These are phyloP conservation scores for Clunio marinus DNA, from an alignment of 2,888 invertebrate genomes.

Conservation along the genomic window DNA sequence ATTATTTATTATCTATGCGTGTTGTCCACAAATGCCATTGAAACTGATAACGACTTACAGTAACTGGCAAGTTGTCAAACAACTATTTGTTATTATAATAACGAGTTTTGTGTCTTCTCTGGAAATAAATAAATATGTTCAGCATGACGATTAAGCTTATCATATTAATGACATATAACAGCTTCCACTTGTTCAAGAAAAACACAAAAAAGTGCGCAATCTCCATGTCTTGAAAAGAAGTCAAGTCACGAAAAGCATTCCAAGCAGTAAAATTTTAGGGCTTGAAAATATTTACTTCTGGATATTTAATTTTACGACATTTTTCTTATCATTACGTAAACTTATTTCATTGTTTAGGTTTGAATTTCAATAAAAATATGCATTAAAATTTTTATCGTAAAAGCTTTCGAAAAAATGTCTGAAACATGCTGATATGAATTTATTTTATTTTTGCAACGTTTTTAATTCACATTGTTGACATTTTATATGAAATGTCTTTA, in stretches of 20 bases:
- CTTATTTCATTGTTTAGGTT: not conserved
- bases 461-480: too few species aligned
- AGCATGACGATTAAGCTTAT: slow-evolving; percentile 3
- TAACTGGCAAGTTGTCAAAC: slow-evolving; percentile 11
- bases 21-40: not conserved
- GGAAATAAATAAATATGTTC: not conserved
- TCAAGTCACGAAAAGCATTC: not conserved
- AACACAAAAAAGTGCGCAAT: not conserved
- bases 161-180: not conserved
- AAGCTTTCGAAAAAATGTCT: too few species aligned
- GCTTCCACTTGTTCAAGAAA: not conserved
- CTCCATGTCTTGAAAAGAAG: not conserved
- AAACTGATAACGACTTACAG: not conserved
- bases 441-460: too few species aligned
- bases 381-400: too few species aligned
- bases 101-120: too few species aligned
- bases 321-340: not conserved
- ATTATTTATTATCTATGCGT: too few species aligned
- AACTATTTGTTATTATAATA: too few species aligned
- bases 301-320: not conserved
- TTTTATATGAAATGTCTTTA: too few species aligned
- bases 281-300: not conserved
- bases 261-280: not conserved
- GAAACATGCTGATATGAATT: too few species aligned
- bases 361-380: not conserved